Evolutionary conservation across 92 coral and sea anemone species (phyloP), one percentile per base, ranked within the genome.

Genomic region (Porites lobata): DNA sequence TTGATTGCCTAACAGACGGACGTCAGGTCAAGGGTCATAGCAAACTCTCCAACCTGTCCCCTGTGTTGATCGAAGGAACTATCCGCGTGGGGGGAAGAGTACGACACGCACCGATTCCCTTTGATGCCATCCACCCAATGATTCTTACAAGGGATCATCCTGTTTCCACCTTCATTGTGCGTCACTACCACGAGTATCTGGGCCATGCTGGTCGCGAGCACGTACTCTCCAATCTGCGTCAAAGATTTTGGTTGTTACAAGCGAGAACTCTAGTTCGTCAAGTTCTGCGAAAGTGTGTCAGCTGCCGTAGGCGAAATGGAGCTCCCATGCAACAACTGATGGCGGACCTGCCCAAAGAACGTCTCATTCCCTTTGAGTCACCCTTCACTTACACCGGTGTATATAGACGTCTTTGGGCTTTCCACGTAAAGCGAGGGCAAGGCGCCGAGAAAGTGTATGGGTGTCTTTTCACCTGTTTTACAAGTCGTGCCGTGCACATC

Each of bases 381-480:
- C 69, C 84, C 63, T 84, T 84, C 32, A 86, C 87, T 32, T 78
- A 65, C 24, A 86, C 90, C n/a, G 86, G 90, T 52, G 72, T 69
- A 22, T 22, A 22, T 22, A 4, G 87, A 87, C 58, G 50, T 87
- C 61, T 87, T 87, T 73, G 72, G 85, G 9, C 90, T 7, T 86
- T 77, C 71, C 7, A 57, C 8, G 66, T 86, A 3, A 88, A 79
- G 70, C 85, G 86, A 43, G 90, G 90, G 15, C 67, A 79, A 47
- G 56, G 81, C 47, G 58, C 76, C 3, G 86, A 66, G 32, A 85
- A 90, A 50, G 79, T 90, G 22, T 90, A 90, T 72, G 94, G 79
- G 65, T 91, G 93, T 66, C 70, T 87, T 79, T 91, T 91, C 80
- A 82, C 79, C 6, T 91, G 87, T 22, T 80, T 86, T 52, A 90